phyloP scores from a whole-genome alignment of 2,113 vertebrate species.

The Capreolus pygargus region DNA sequence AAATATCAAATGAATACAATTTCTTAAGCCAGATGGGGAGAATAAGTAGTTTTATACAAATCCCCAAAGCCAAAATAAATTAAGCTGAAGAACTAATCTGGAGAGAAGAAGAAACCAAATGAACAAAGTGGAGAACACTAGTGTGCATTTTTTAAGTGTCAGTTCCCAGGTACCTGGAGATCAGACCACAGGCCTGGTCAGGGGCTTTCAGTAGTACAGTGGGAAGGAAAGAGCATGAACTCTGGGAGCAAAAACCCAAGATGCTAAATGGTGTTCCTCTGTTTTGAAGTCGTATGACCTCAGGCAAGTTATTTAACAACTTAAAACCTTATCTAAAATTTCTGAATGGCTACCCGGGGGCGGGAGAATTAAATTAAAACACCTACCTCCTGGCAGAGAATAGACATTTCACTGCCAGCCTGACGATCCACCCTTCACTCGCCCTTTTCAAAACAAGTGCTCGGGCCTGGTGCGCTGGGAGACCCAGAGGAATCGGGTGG shows the following conservation, averaged over 20 bases:
- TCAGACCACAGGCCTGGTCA: constrained; percentile 40
- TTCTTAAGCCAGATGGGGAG: constrained; percentile 49
- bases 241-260: neutral
- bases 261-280: neutral
- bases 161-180: constrained; percentile 53
- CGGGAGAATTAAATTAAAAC: neutral
- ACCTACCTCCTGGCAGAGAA: neutral
- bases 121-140: constrained; percentile 26
- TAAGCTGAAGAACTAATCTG: constrained; percentile 30
- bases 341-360: neutral
- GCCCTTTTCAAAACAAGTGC: neutral
- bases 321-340: neutral
- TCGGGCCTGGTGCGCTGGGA: too few species aligned
- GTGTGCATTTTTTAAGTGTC: constrained; percentile 21
- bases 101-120: constrained; percentile 12
- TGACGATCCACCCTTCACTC: neutral
- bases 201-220: neutral
- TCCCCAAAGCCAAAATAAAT: constrained; percentile 25
- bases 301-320: neutral
- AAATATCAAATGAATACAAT: constrained; percentile 51
- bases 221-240: neutral
- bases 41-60: constrained; percentile 43
- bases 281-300: neutral
- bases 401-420: neutral
- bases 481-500: too few species aligned